Conservation (phyloP, 2,888 invertebrate species). For the Lepidochrysops patricia region DNA sequence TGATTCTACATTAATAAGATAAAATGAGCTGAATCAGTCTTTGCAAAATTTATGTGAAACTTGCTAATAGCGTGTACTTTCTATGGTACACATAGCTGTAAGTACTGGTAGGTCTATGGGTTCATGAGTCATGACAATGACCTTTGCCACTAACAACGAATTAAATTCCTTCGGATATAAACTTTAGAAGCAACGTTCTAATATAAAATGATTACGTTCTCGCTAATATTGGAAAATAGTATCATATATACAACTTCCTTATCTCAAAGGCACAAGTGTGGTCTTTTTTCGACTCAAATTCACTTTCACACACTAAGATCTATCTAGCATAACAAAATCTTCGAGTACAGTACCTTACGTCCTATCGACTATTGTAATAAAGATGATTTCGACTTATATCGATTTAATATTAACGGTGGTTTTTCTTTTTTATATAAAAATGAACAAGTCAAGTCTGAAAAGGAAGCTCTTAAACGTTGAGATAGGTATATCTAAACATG, state of each 20-base stretch:
- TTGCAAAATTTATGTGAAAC: no score
- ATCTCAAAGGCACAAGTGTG: conserved; percentile 67
- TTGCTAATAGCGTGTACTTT: no score
- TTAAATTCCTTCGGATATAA: background rate
- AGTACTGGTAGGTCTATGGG: no score
- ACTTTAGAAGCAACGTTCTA: conserved; percentile 5
- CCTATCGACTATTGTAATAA: background rate
- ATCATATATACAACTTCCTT: conserved; percentile 46
- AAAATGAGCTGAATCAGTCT: no score
- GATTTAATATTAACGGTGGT: background rate
- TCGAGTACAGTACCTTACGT: background rate
- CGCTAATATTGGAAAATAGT: conserved; percentile 20
- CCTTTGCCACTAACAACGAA: background rate
- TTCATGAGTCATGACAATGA: background rate
- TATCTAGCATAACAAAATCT: conserved; percentile 2
- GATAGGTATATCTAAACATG: background rate
- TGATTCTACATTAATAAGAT: no score
- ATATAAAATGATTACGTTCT: conserved; percentile 6
- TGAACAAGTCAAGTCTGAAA: conserved; percentile 9
- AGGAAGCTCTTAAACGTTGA: conserved; percentile 10
- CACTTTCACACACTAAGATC: conserved; percentile 27
- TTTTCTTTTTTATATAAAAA: conserved; percentile 11
- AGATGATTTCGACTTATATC: background rate
- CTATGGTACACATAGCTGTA: no score
- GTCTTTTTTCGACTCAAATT: conserved; percentile 42